phyloP scores from a whole-genome alignment of 2,888 invertebrate genomes.

The Notodonta ziczac region DNA sequence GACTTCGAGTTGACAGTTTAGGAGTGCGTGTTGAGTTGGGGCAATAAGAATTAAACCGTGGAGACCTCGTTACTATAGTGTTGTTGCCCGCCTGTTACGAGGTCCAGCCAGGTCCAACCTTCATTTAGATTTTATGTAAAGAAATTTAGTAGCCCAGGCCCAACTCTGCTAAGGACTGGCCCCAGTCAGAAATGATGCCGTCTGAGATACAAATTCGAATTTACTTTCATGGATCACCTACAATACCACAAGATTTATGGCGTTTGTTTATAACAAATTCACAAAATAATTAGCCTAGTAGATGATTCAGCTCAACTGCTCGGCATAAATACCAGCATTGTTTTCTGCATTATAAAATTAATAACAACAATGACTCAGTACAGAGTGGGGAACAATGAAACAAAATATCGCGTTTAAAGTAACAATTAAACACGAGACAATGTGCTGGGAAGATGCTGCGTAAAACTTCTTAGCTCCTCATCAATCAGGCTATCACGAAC shows the following conservation, averaged over 20 bases:
- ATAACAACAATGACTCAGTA: slow-evolving; percentile 78
- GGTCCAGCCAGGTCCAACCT: too few species aligned
- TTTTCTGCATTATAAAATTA: slow-evolving; percentile 71
- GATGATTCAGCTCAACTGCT: slow-evolving; percentile 59
- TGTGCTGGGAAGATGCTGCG: slow-evolving; percentile 56
- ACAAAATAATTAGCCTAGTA: slow-evolving; percentile 41
- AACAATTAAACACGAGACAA: slow-evolving; percentile 78
- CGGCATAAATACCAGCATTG: slow-evolving; percentile 57
- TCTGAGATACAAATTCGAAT: too few species aligned
- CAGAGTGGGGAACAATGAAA: slow-evolving; percentile 70
- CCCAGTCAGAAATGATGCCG: too few species aligned
- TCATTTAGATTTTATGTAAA: too few species aligned
- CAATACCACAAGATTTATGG: background rate
- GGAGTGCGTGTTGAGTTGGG: slow-evolving; percentile 20
- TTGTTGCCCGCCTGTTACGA: too few species aligned
- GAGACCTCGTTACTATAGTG: slow-evolving; percentile 4
- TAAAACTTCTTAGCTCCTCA: slow-evolving; percentile 66
- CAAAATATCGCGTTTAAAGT: slow-evolving; percentile 76
- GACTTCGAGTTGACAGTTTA: slow-evolving; percentile 39
- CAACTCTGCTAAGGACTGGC: too few species aligned
- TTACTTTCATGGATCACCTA: too few species aligned
- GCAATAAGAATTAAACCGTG: slow-evolving; percentile 15
- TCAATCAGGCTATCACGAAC: slow-evolving; percentile 75
- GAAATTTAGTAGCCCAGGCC: too few species aligned
- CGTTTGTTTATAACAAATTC: slow-evolving; percentile 16